A percentile compares a stretch with the other conserved stretches of the same genome.
phyloP scores from a whole-genome alignment of 2,888 invertebrate genomes.

The Melipona bicolor region DNA sequence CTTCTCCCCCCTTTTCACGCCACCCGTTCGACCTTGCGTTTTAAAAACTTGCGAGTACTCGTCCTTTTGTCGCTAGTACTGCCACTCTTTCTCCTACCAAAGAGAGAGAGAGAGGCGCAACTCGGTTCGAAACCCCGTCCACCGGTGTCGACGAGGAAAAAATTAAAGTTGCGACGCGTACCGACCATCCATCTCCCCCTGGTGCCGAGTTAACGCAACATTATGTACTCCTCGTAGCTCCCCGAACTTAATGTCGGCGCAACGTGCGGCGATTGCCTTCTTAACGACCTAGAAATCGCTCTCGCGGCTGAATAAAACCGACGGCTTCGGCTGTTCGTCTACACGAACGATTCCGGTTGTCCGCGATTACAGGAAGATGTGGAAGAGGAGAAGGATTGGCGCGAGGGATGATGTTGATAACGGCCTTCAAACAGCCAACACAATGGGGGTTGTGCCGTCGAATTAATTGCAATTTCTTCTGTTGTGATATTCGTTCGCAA shows the following conservation, averaged over 20 bases:
- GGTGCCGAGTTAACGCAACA: slow-evolving; percentile 73
- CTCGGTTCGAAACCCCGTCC: no score
- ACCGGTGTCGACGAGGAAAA: slow-evolving; percentile 54
- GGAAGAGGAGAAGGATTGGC: background rate
- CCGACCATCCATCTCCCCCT: slow-evolving; percentile 74
- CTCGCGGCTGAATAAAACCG: slow-evolving; percentile 40
- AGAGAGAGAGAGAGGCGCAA: background rate
- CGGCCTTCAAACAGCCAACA: background rate
- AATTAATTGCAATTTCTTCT: background rate
- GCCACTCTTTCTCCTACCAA: no score
- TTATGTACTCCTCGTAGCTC: slow-evolving; percentile 68
- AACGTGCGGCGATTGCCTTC: slow-evolving; percentile 60
- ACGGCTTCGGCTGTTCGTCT: background rate
- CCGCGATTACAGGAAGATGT: background rate
- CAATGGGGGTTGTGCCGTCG: background rate
- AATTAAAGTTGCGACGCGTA: slow-evolving; percentile 78
- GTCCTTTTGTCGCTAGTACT: background rate
- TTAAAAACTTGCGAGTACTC: slow-evolving; percentile 56
- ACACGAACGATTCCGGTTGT: background rate
- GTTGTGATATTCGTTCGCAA: background rate
- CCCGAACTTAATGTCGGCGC: slow-evolving; percentile 60
- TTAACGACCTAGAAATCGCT: slow-evolving; percentile 62
- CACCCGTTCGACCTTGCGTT: slow-evolving; percentile 44
- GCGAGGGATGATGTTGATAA: slow-evolving; percentile 28
- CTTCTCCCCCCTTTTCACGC: background rate